Percentiles rank a stretch among this genome's conserved stretches.
Conservation (phyloP, 2,888 invertebrate genomes). For the Campoplex nolae region DNA sequence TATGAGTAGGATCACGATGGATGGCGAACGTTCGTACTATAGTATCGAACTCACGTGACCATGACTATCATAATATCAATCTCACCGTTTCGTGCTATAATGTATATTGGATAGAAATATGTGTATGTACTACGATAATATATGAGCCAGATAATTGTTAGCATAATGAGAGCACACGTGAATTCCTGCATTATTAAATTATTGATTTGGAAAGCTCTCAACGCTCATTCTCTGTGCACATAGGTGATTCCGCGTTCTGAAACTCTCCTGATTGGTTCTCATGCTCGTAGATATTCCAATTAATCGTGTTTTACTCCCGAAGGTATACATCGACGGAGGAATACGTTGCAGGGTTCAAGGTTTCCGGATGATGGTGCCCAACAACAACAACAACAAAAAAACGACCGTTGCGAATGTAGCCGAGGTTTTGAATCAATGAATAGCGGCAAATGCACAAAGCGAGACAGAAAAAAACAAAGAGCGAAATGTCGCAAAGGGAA, state of each 20-base stretch:
- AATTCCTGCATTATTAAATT: slow-evolving; percentile 61
- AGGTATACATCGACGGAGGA: slow-evolving; percentile 48
- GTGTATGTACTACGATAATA: slow-evolving; percentile 1
- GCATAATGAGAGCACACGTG: slow-evolving; percentile 17
- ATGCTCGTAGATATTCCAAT: slow-evolving; percentile 52
- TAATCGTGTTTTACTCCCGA: slow-evolving; percentile 45
- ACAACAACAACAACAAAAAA: neutral
- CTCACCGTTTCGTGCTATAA: slow-evolving; percentile 41
- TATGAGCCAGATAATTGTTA: slow-evolving; percentile 17
- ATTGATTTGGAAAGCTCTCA: slow-evolving; percentile 49
- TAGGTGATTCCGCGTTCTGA: neutral
- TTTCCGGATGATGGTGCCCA: slow-evolving; percentile 32
- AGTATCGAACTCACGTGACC: slow-evolving; percentile 22
- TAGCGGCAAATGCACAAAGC: slow-evolving; percentile 17
- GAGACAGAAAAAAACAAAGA: slow-evolving; percentile 42
- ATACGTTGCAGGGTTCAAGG: slow-evolving; percentile 52
- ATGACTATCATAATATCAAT: slow-evolving; percentile 47
- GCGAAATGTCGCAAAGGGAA: slow-evolving; percentile 28
- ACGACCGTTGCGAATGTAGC: slow-evolving; percentile 15
- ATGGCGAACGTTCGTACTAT: neutral
- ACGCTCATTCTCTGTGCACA: slow-evolving; percentile 7
- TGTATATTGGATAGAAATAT: slow-evolving; percentile 33
- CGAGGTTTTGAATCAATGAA: slow-evolving; percentile 38
- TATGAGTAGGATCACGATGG: neutral
- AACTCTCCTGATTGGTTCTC: slow-evolving; percentile 35